phyloP scores from a whole-genome alignment of 2,888 invertebrate species.

The Napeogenes sylphis region DNA sequence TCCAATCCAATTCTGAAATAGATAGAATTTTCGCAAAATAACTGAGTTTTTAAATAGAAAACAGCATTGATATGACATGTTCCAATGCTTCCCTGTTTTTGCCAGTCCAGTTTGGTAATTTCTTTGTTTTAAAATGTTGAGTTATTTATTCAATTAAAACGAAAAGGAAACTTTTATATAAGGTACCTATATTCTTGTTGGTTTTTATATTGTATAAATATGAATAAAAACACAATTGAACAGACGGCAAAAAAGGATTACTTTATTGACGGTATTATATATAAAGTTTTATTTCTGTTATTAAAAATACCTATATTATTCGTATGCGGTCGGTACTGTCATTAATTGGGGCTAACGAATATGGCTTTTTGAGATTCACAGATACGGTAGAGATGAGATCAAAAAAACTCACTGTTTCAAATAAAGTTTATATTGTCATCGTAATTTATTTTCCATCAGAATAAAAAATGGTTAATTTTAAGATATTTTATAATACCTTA shows the following conservation, averaged over 20 bases:
- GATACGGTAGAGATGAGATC: conserved; percentile 16
- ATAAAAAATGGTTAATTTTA: too few relatives aligned
- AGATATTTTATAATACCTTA: too few relatives aligned
- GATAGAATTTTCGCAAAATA: conserved; percentile 3
- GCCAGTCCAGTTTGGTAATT: too few relatives aligned
- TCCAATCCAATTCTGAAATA: conserved; percentile 13
- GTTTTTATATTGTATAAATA: too few relatives aligned
- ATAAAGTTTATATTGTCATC: conserved; percentile 12
- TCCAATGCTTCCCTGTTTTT: neutral
- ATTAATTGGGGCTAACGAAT: conserved; percentile 19
- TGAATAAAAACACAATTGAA: too few relatives aligned
- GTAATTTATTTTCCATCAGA: too few relatives aligned
- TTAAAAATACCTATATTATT: neutral
- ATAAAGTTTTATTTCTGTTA: neutral
- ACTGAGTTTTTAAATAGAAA: conserved; percentile 8
- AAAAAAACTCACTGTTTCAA: conserved; percentile 12
- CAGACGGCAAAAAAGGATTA: neutral
- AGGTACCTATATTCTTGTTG: neutral
- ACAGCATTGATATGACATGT: neutral
- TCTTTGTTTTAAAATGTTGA: too few relatives aligned
- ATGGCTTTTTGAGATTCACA: conserved; percentile 25
- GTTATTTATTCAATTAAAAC: too few relatives aligned
- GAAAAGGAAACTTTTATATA: too few relatives aligned
- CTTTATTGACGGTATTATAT: neutral
- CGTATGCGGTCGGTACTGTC: conserved; percentile 10